phyloP scores from a whole-genome alignment of 2,113 vertebrate genomes.

The Archilochus colubris region DNA sequence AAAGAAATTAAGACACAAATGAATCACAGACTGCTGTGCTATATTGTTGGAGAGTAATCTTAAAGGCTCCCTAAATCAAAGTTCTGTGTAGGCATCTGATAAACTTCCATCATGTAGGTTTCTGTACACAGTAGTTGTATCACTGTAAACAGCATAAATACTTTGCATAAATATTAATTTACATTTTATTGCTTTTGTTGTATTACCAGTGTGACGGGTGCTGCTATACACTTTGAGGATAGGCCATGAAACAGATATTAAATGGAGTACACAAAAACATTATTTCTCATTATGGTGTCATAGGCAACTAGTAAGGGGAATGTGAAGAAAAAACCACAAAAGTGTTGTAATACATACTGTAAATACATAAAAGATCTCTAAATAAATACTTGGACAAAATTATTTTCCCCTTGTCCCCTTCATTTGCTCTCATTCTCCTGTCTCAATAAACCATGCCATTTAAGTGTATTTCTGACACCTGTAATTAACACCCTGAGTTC shows the following conservation, averaged over 20 bases:
- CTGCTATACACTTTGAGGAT: not conserved
- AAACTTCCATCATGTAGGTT: not conserved
- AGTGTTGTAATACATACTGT: not conserved
- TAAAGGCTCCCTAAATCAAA: not conserved
- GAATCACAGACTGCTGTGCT: not conserved
- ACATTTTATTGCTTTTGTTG: not conserved
- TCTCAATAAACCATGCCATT: not conserved
- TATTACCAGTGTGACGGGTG: not conserved
- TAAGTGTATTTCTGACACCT: not conserved
- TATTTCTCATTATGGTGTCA: not conserved
- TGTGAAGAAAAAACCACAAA: not conserved
- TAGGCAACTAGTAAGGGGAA: not conserved
- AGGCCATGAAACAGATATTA: not conserved
- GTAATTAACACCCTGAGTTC: not conserved
- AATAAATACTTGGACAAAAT: not conserved
- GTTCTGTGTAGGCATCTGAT: not conserved
- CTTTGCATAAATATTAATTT: not conserved
- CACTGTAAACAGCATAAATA: not conserved
- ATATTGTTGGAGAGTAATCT: not conserved
- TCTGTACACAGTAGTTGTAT: not conserved
- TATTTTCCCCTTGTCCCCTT: not conserved
- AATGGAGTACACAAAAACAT: not conserved
- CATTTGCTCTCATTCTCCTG: not conserved
- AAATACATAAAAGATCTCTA: not conserved
- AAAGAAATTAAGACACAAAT: not conserved